Evolutionary conservation across 2,888 invertebrate species (phyloP), one percentile per base, ranked within the genome.

Genomic region (Hipparchia semele): DNA sequence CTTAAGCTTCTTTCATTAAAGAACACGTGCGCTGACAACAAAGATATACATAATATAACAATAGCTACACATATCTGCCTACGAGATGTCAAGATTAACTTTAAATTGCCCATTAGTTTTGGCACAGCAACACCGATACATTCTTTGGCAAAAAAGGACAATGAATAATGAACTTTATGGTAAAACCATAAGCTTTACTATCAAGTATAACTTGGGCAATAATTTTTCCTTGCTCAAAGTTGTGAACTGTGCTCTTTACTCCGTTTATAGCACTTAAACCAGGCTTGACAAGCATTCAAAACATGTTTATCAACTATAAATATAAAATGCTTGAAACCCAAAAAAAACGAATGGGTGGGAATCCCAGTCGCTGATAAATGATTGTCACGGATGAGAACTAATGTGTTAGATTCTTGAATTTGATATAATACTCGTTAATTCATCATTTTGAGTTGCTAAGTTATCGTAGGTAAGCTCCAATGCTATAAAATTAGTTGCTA

Each of bases 51-150:
- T 86, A 86, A 87, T 84, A 77, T 72, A 77, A 81, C 82, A 79
- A 85, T 85, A 85, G 84, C 76, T 76, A 84, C 79, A 80, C 82
- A 65, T 75, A 78, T 80, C 82, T 84, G 77, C 84, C 86, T 79
- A 79, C 76, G 70, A 84, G 91, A 92, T 92, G 85, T 84, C 85
- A 86, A 83, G 92, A 92, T 91, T 85, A 82, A 76, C 64, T 81
- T 80, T 13, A 85, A 88, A 88, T 87, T 82, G 84, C 82, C 87
- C 86, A 90, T 90, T 89, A 87, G 76, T 73, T 73, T 75, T 70
- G 72, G 68, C 73, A 76, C 73, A 75, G 71, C 73, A 72, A 53
- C 65, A 72, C 68, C 73, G 64, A 46, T 72, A 59, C 60, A 73
- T 62, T 71, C 59, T 62, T 58, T 61, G n/a, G 46, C 53, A 61